Percentiles rank a stretch among this genome's conserved stretches.
Conservation (phyloP, 2,797 vertebrate genomes). For the Percopsis omiscomaycus region DNA sequence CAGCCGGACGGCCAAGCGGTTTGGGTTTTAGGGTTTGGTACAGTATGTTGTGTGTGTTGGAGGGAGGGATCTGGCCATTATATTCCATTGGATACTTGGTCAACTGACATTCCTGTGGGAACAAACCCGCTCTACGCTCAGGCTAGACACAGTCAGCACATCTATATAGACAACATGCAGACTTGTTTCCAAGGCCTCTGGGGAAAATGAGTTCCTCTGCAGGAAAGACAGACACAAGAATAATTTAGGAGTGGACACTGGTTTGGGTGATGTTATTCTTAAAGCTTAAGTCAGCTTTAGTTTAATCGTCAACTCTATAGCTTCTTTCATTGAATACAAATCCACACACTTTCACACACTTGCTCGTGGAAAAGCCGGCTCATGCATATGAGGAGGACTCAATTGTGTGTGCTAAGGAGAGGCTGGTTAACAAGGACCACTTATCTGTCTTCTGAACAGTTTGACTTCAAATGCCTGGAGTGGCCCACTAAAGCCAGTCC, state of each 20-base stretch:
- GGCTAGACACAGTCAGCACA: constrained; percentile 19
- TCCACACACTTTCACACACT: too few species aligned
- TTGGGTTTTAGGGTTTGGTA: background rate
- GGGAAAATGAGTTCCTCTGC: background rate
- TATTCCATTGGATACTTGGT: constrained; percentile 42
- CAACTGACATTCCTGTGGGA: constrained; percentile 59
- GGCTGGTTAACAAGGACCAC: background rate
- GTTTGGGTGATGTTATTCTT: too few species aligned
- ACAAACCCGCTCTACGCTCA: constrained; percentile 8
- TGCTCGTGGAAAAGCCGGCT: constrained; percentile 28
- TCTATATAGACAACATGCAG: background rate
- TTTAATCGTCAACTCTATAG: too few species aligned
- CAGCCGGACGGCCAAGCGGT: constrained; percentile 9
- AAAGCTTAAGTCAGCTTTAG: too few species aligned
- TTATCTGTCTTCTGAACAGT: constrained; percentile 23
- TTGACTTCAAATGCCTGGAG: constrained; percentile 1
- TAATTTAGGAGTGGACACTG: too few species aligned
- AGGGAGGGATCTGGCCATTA: constrained; percentile 36
- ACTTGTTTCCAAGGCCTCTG: background rate
- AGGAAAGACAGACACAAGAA: too few species aligned
- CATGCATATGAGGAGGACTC: constrained; percentile 46
- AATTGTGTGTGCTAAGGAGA: constrained; percentile 10
- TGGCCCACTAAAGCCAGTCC: constrained; percentile 1
- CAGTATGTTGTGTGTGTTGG: constrained; percentile 44
- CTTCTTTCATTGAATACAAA: too few species aligned